Conservation (phyloP, 2,888 invertebrate species). For the Harpalus rubripes region DNA sequence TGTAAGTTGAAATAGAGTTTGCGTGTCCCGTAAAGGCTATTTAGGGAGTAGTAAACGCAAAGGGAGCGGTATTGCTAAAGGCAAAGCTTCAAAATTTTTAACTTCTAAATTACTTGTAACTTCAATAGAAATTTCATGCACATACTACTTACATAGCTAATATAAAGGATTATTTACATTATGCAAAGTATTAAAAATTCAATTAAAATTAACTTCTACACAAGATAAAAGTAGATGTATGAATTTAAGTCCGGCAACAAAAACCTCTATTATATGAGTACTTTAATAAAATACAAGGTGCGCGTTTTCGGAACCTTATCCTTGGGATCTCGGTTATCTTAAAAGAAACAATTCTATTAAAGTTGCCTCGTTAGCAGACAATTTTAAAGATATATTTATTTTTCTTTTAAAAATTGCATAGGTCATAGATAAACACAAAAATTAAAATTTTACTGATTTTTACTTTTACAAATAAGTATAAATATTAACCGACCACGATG, state of each 20-base stretch:
- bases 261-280: too few species aligned
- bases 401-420: too few species aligned
- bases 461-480: too few species aligned
- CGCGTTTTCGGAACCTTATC: too few species aligned
- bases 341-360: too few species aligned
- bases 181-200: background rate
- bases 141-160: background rate
- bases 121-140: background rate
- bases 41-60: slow-evolving; percentile 15
- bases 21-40: slow-evolving; percentile 33
- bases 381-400: too few species aligned
- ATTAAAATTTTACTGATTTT: too few species aligned
- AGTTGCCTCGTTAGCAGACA: too few species aligned
- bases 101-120: slow-evolving; percentile 30
- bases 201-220: background rate
- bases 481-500: too few species aligned
- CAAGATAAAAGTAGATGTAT: background rate
- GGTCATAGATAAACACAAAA: too few species aligned
- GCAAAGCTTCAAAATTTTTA: slow-evolving; percentile 27
- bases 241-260: background rate
- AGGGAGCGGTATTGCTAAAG: slow-evolving; percentile 21
- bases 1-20: slow-evolving; percentile 33
- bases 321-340: too few species aligned
- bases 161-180: background rate
- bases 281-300: too few species aligned